phyloP scores from a whole-genome alignment of 2,888 invertebrate genomes.

The Scaeva pyrastri region DNA sequence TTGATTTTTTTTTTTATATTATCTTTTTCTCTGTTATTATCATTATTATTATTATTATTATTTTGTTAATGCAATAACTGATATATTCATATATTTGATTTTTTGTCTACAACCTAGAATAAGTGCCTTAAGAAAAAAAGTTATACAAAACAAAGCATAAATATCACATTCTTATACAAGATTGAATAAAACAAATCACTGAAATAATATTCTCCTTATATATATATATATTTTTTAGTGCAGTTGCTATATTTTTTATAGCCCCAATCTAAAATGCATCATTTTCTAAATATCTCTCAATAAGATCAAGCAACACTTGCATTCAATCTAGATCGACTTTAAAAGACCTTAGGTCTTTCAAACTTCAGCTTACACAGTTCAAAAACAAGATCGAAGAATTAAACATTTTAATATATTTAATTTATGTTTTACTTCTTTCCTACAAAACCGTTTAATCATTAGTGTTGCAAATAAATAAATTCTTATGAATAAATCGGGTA shows the following conservation, averaged over 20 bases:
- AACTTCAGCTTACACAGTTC: too few relatives aligned
- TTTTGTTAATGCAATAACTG: conserved; percentile 12
- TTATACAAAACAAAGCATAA: neutral
- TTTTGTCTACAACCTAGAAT: neutral
- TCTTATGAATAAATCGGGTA: too few relatives aligned
- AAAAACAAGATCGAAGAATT: too few relatives aligned
- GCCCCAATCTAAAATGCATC: too few relatives aligned
- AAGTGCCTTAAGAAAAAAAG: neutral
- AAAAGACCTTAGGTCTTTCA: too few relatives aligned
- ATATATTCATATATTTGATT: neutral
- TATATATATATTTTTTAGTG: neutral
- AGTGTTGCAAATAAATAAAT: too few relatives aligned
- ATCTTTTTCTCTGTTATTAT: neutral
- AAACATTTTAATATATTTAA: too few relatives aligned
- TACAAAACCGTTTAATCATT: too few relatives aligned
- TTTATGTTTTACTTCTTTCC: too few relatives aligned
- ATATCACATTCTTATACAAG: neutral
- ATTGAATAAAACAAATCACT: conserved; percentile 1
- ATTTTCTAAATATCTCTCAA: too few relatives aligned
- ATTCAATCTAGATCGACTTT: too few relatives aligned
- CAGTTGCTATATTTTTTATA: neutral
- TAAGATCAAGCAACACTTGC: too few relatives aligned
- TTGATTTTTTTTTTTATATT: neutral
- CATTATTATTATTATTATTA: neutral
- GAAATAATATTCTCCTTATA: neutral